A percentile compares a stretch with the other conserved stretches of the same genome.
Evolutionary conservation across 2,113 vertebrate species (phyloP).

Genomic region (Melanocharis versteri): DNA sequence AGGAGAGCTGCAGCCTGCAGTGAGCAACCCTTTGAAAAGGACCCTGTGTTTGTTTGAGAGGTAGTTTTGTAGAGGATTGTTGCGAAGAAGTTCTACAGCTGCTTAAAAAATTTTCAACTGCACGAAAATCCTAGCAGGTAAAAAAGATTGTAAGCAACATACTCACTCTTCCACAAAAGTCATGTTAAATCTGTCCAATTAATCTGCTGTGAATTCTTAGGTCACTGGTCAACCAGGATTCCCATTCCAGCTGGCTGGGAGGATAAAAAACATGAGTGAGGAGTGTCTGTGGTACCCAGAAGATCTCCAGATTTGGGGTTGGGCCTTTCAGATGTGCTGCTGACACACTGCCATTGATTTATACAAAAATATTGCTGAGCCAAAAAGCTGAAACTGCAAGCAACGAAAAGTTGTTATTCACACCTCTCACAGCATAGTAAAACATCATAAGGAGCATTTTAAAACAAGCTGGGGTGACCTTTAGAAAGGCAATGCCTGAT

Average conservation of each 20-base stretch:
- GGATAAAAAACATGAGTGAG: background rate
- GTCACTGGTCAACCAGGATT: background rate
- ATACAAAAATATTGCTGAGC: background rate
- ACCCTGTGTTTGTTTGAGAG: background rate
- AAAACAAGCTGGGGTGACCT: background rate
- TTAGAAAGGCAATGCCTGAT: background rate
- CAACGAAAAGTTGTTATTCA: background rate
- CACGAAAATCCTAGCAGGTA: background rate
- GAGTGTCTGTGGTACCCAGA: background rate
- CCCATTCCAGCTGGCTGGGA: background rate
- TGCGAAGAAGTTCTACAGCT: background rate
- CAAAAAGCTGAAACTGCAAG: background rate
- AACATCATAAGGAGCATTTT: accelerated
- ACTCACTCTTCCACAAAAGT: background rate
- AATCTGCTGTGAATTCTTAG: background rate
- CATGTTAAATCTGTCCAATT: background rate
- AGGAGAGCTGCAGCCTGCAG: background rate
- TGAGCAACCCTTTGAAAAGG: background rate
- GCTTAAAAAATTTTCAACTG: background rate
- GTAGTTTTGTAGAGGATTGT: background rate
- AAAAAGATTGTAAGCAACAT: background rate
- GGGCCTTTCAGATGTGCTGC: background rate
- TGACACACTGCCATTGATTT: background rate
- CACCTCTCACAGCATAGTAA: background rate
- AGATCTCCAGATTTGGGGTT: background rate